Evolutionary conservation across 2,797 vertebrate species (phyloP).

Genomic region (Neosilurus mollespiculum): DNA sequence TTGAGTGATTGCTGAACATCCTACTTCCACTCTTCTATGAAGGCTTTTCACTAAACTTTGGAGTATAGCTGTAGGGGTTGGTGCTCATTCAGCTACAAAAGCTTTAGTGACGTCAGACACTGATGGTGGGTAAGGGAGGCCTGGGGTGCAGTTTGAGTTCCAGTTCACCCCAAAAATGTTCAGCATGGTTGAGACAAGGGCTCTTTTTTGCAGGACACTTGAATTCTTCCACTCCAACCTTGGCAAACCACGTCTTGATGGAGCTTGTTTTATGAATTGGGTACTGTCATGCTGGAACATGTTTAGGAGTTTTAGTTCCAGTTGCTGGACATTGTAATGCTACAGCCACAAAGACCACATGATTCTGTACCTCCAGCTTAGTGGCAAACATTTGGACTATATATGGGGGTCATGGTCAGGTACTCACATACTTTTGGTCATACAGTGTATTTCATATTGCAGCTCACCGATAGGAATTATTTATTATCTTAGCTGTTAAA

Average conservation of each 20-base stretch:
- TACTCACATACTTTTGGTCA: neutral
- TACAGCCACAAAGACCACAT: neutral
- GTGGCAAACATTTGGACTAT: neutral
- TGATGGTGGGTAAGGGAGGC: neutral
- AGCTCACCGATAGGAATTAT: neutral
- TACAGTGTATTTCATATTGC: neutral
- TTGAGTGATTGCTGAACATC: neutral
- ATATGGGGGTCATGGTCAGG: neutral
- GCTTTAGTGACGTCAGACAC: neutral
- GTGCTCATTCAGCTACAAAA: neutral
- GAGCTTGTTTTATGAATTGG: neutral
- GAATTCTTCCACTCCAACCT: neutral
- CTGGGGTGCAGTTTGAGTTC: neutral
- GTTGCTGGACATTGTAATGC: neutral
- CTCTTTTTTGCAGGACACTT: neutral
- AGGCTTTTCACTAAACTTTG: neutral
- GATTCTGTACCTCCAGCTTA: neutral
- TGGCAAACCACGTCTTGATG: neutral
- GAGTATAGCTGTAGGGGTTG: neutral
- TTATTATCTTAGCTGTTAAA: neutral
- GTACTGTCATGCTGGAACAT: neutral
- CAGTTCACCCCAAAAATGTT: neutral
- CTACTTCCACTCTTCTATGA: neutral
- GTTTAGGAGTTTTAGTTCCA: neutral
- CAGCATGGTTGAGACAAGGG: neutral